A percentile compares a stretch with the other conserved stretches of the same genome.
phyloP scores from a whole-genome alignment of 37 sponge, comb jelly and placozoan species.

The Diacarnus erythraeanus region DNA sequence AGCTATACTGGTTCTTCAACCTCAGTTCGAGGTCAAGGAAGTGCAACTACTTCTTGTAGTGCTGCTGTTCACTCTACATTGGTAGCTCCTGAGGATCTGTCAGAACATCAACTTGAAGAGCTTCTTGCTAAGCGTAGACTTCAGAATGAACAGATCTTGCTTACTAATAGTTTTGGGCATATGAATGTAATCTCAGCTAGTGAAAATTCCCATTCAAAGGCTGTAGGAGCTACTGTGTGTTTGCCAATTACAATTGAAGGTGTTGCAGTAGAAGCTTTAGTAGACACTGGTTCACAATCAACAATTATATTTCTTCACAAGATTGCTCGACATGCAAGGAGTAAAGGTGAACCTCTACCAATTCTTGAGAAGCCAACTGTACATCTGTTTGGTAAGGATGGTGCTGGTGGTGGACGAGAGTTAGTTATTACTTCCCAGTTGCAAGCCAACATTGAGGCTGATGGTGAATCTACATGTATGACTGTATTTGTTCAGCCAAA shows the following conservation, averaged over 20 bases:
- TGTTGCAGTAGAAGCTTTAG: neutral
- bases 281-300: too few relatives aligned
- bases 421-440: neutral
- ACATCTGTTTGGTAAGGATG: neutral
- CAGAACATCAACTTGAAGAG: too few relatives aligned
- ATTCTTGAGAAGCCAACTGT: neutral
- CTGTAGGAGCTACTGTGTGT: constrained; percentile 5
- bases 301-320: neutral
- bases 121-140: too few relatives aligned
- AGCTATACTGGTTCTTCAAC: too few relatives aligned
- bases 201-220: too few relatives aligned
- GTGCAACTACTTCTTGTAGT: too few relatives aligned
- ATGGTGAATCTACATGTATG: neutral
- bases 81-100: too few relatives aligned
- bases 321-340: neutral
- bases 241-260: neutral
- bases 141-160: too few relatives aligned
- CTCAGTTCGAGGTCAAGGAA: too few relatives aligned
- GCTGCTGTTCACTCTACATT: too few relatives aligned
- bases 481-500: neutral
- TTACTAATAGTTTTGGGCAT: too few relatives aligned
- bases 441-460: neutral
- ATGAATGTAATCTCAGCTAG: too few relatives aligned
- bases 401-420: neutral
- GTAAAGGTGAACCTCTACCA: neutral